Evolutionary conservation across 2,888 invertebrate genomes (phyloP).

Genomic region (Cyclophora punctaria): DNA sequence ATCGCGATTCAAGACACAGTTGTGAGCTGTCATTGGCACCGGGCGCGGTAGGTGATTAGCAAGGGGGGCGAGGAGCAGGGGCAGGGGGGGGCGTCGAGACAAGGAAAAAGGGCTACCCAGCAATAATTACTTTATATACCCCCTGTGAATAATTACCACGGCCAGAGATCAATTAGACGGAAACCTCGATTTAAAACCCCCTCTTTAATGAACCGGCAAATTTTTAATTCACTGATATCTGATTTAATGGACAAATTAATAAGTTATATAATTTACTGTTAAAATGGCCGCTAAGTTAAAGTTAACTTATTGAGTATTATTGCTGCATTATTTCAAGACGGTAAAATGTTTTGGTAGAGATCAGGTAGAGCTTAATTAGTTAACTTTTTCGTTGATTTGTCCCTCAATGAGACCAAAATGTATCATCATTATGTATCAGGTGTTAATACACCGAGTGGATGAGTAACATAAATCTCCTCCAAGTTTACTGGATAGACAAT

Average conservation of each 20-base stretch:
- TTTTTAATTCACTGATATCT: constrained; percentile 44
- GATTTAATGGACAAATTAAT: constrained; percentile 21
- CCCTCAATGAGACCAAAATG: too few relatives aligned
- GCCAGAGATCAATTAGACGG: constrained; percentile 67
- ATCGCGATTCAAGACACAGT: constrained; percentile 63
- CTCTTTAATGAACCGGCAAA: constrained; percentile 60
- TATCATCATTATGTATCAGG: too few relatives aligned
- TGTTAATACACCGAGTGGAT: too few relatives aligned
- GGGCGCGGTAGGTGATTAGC: constrained; percentile 63
- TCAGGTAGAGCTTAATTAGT: too few relatives aligned
- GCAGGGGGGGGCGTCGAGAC: constrained; percentile 40
- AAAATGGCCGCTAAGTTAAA: too few relatives aligned
- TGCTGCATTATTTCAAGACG: too few relatives aligned
- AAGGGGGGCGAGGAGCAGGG: constrained; percentile 19
- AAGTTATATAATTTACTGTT: constrained; percentile 3
- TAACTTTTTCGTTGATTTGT: too few relatives aligned
- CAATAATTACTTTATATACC: constrained; percentile 72
- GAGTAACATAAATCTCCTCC: too few relatives aligned
- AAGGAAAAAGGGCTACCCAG: constrained; percentile 72
- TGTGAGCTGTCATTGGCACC: constrained; percentile 68
- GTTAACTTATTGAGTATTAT: too few relatives aligned
- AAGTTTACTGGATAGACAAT: too few relatives aligned
- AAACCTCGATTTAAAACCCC: constrained; percentile 56
- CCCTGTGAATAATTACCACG: constrained; percentile 71
- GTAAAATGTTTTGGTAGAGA: too few relatives aligned